phyloP scores from a whole-genome alignment of 2,888 invertebrate species.

The Kryphioiulus occultus region DNA sequence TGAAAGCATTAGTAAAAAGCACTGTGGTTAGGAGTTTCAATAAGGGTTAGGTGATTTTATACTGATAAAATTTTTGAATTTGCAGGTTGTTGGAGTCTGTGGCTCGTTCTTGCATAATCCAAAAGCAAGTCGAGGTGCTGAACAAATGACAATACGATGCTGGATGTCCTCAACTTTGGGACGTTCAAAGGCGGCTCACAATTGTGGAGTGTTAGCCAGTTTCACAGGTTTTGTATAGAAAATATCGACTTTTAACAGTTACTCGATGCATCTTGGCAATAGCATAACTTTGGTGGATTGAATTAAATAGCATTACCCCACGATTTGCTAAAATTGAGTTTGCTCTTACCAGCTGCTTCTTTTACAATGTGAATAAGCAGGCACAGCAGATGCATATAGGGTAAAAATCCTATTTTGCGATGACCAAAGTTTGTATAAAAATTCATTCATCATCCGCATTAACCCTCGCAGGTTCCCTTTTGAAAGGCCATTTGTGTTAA shows the following conservation, averaged over 20 bases:
- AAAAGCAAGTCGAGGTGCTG: constrained; percentile 51
- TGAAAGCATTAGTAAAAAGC: too few relatives aligned
- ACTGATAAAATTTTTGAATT: too few relatives aligned
- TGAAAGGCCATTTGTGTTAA: neutral
- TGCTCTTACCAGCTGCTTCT: neutral
- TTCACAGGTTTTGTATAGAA: neutral
- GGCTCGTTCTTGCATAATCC: constrained; percentile 90
- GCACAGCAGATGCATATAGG: neutral
- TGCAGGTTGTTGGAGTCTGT: constrained; percentile 92
- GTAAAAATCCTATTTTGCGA: neutral
- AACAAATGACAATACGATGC: constrained; percentile 40
- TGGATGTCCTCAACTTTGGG: constrained; percentile 15
- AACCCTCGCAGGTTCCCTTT: neutral
- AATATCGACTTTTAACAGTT: neutral
- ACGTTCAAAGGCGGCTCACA: neutral
- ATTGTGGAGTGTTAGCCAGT: neutral
- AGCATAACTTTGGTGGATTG: neutral
- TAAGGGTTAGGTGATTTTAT: too few relatives aligned
- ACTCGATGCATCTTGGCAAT: neutral
- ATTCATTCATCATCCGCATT: neutral
- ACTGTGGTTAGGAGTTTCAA: too few relatives aligned
- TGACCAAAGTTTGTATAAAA: constrained; percentile 17
- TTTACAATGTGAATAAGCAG: neutral
- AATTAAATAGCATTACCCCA: neutral
- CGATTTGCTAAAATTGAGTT: neutral